These are phyloP conservation scores for Rhinopomastus cyanomelas DNA, from an alignment of 2,113 vertebrate species.

Conservation along the genomic window DNA sequence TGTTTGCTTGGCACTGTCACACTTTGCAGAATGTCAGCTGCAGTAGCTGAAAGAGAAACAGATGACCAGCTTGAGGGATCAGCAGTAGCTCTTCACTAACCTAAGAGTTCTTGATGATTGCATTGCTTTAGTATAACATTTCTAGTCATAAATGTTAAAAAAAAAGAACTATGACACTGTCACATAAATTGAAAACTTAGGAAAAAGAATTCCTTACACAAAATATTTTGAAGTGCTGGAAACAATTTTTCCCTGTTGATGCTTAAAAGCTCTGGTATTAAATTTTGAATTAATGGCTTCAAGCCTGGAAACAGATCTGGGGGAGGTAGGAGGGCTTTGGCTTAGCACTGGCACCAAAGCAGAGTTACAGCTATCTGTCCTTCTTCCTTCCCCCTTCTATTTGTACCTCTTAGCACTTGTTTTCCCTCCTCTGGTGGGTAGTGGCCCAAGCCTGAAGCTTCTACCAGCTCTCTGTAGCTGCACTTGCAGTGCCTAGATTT, in stretches of 20 bases:
- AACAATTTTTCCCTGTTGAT: neutral
- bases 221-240: neutral
- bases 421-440: neutral
- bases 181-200: neutral
- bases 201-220: neutral
- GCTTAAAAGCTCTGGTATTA: neutral
- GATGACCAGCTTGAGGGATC: constrained; percentile 25
- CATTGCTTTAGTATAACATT: constrained; percentile 1
- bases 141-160: neutral
- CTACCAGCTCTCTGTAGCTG: neutral
- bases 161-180: neutral
- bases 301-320: neutral
- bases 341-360: neutral
- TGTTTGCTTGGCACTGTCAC: neutral
- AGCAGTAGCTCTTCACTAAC: constrained; percentile 3
- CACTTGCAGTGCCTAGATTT: neutral
- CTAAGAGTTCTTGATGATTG: neutral
- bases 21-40: neutral
- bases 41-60: constrained; percentile 8
- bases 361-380: neutral
- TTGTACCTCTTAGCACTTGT: neutral
- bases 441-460: neutral
- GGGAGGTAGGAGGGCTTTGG: neutral
- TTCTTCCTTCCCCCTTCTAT: neutral
- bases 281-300: neutral